Base-by-base conservation (phyloP, 2,888 invertebrate genomes). In the Agrilus biguttatus region DNA sequence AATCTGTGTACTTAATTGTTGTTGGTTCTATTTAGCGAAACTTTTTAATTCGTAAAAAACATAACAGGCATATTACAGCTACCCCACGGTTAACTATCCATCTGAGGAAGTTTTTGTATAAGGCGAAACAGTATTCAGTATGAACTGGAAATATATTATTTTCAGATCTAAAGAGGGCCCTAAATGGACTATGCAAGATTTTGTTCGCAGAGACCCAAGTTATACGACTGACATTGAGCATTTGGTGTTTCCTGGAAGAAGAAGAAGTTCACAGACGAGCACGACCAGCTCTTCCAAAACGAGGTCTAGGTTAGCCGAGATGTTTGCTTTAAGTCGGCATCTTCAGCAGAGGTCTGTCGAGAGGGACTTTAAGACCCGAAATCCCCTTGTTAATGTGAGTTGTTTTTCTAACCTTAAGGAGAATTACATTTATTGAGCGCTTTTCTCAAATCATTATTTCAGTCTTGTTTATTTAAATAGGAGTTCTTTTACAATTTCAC, bases 151-250 rank as follows among this genome's bases (percentile, higher is more conserved):
- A 17, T 17, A 17, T 17, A 17, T 3, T 4, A 5, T 21, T 14
- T 36, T 17, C 14, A 47, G 44, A 37, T 39, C 43, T 2, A 48
- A 48, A 42, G 45, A 42, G 33, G 46, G 52, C 21, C 53, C 58
- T 33, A 63, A 62, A 45, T 53, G 62, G 36, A 61, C 61, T 47
- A 55, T 64, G 46, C 63, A 67, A 54, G 67, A 66, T 50, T 66
- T 66, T 44, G 67, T 67, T 34, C 53, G 67, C 21, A 64, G 64
- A 59, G 66, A 67, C 62, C 73, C 73, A 21, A 70, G 73, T 48
- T 71, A 69, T 55, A 71, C 70, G 40, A 67, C 73, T 45, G 73
- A 74, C 56, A 73, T 74, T 55, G 74, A 73, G 53, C 74, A 74
- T 54, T 63, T 74, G 49, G 74, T 74, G 44, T 73, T 73, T 49